These are phyloP conservation scores for Sycophila sp. DNA, from an alignment of 1,140 invertebrate species.

Conservation along the genomic window DNA sequence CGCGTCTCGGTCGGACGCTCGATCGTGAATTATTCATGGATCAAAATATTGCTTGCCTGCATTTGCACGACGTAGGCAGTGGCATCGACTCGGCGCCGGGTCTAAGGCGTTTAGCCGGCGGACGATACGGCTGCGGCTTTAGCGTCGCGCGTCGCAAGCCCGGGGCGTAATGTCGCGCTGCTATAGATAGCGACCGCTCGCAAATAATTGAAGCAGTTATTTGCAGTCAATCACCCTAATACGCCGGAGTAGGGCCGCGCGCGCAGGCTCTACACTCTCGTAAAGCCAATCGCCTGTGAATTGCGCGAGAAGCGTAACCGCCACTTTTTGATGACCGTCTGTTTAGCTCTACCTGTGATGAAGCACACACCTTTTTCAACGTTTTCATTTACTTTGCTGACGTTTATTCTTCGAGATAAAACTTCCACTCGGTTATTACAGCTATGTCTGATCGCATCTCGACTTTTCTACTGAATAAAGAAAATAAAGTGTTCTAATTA, in stretches of 20 bases:
- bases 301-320: not conserved
- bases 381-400: too few relatives aligned
- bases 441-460: too few relatives aligned
- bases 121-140: constrained; percentile 25
- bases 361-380: too few relatives aligned
- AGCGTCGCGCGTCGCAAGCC: not conserved
- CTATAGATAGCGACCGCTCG: too few relatives aligned
- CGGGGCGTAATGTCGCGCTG: not conserved
- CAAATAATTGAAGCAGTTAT: constrained; percentile 26
- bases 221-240: constrained; percentile 6
- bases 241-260: too few relatives aligned
- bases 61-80: constrained; percentile 24
- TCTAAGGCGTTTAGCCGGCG: constrained; percentile 16
- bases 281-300: constrained; percentile 10
- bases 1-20: too few relatives aligned
- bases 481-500: too few relatives aligned
- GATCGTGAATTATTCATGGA: constrained; percentile 21
- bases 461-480: too few relatives aligned
- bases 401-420: too few relatives aligned
- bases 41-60: constrained; percentile 13
- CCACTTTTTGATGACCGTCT: not conserved
- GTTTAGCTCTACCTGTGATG: not conserved
- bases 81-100: constrained; percentile 17
- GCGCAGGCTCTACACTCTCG: not conserved
- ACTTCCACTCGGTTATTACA: too few relatives aligned